Percentiles rank a stretch among this genome's conserved stretches.
Conservation (phyloP, 2,888 invertebrate genomes). For the Yponomeuta malinellus region DNA sequence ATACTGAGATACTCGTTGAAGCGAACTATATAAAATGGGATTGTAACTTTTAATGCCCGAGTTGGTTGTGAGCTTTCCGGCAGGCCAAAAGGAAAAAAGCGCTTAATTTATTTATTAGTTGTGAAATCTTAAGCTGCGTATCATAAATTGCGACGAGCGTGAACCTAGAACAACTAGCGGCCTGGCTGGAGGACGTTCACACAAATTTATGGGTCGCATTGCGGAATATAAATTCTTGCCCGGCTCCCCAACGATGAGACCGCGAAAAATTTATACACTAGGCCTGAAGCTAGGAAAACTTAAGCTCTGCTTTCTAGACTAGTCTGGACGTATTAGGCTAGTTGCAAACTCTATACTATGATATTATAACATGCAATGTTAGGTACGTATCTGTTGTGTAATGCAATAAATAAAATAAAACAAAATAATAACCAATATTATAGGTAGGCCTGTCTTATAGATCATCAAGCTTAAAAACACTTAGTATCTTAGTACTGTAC, state of each 20-base stretch:
- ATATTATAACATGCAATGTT: too few relatives aligned
- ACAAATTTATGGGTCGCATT: conserved; percentile 72
- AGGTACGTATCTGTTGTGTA: too few relatives aligned
- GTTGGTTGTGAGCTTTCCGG: neutral
- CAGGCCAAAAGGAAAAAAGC: conserved; percentile 11
- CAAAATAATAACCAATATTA: too few relatives aligned
- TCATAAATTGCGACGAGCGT: conserved; percentile 55
- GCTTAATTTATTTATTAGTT: conserved; percentile 36
- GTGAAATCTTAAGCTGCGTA: conserved; percentile 56
- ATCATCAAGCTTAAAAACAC: too few relatives aligned
- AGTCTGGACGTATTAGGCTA: neutral
- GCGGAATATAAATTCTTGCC: conserved; percentile 70
- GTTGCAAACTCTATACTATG: too few relatives aligned
- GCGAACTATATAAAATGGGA: neutral
- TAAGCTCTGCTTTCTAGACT: neutral
- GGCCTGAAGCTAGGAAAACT: conserved; percentile 25
- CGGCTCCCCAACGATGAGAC: conserved; percentile 48
- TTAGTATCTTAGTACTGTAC: too few relatives aligned
- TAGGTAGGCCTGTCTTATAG: too few relatives aligned
- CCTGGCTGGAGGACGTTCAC: conserved; percentile 54
- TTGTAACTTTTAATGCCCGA: neutral
- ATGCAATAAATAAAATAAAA: too few relatives aligned
- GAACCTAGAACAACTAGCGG: conserved; percentile 54
- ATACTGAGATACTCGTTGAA: neutral
- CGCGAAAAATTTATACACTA: conserved; percentile 52